Conservation (phyloP, 2,888 invertebrate species). For the Andrena trimmerana region DNA sequence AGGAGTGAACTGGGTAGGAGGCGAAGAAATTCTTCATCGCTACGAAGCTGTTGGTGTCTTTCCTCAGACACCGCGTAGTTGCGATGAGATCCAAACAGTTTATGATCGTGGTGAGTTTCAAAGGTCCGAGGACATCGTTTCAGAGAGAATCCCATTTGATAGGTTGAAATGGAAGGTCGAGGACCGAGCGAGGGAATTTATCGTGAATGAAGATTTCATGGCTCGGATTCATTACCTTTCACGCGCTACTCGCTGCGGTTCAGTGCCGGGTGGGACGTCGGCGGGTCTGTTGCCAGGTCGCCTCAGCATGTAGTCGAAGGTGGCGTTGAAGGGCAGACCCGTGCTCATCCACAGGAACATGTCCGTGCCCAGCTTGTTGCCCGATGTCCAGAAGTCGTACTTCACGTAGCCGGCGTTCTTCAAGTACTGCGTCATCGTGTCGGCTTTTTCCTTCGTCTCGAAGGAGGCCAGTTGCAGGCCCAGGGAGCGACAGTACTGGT, state of each 20-base stretch:
- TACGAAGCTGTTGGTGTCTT: too few relatives aligned
- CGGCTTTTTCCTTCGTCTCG: constrained; percentile 94
- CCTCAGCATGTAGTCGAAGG: constrained; percentile 93
- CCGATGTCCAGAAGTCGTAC: constrained; percentile 95
- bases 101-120: background rate
- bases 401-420: constrained; percentile 93
- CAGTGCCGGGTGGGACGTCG: constrained; percentile 90
- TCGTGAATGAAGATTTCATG: background rate
- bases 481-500: constrained; percentile 94
- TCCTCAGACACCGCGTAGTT: too few relatives aligned
- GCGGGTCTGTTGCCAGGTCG: constrained; percentile 86
- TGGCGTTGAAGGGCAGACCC: constrained; percentile 94
- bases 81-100: too few relatives aligned
- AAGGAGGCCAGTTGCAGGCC: constrained; percentile 94
- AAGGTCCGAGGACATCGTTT: background rate
- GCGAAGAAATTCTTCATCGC: too few relatives aligned
- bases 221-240: constrained; percentile 87
- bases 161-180: background rate
- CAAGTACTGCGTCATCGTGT: constrained; percentile 93
- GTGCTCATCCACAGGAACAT: constrained; percentile 97
- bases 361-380: constrained; percentile 94
- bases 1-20: too few relatives aligned
- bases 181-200: background rate
- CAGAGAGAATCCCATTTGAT: background rate
- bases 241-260: constrained; percentile 92